phyloP scores from a whole-genome alignment of 1,140 invertebrate genomes.

The Acyrthosiphon pisum region DNA sequence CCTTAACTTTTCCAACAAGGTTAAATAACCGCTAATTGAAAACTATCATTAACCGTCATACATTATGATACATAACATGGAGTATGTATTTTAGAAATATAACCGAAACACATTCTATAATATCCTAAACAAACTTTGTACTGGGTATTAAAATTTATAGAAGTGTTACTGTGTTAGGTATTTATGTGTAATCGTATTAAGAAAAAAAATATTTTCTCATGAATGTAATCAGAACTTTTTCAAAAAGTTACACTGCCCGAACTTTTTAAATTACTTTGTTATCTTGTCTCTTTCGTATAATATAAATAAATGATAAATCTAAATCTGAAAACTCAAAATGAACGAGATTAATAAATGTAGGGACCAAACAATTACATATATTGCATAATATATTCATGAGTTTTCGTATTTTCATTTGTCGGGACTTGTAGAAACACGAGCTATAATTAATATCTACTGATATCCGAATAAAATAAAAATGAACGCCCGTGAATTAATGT shows the following conservation, averaged over 20 bases:
- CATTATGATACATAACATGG: not conserved
- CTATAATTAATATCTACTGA: not conserved
- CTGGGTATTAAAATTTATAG: not conserved
- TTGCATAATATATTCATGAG: not conserved
- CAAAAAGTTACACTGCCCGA: not conserved
- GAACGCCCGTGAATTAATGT: not conserved
- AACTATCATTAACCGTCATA: not conserved
- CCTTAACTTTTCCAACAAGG: not conserved
- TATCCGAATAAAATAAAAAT: not conserved
- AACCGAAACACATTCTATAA: not conserved
- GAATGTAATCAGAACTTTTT: slow-evolving; percentile 12
- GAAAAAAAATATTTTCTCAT: not conserved
- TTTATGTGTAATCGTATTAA: not conserved
- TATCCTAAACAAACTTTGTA: not conserved
- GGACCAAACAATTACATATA: not conserved
- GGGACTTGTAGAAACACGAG: not conserved
- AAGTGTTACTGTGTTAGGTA: not conserved
- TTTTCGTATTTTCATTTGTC: not conserved
- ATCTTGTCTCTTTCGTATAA: not conserved
- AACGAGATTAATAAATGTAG: not conserved
- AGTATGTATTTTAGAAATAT: not conserved
- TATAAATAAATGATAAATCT: not conserved
- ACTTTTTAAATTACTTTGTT: not conserved
- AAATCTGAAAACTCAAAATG: not conserved
- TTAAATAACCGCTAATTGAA: slow-evolving; percentile 1